Conservation (phyloP, 2,888 invertebrate species). For the Acrocyrtus sp. region DNA sequence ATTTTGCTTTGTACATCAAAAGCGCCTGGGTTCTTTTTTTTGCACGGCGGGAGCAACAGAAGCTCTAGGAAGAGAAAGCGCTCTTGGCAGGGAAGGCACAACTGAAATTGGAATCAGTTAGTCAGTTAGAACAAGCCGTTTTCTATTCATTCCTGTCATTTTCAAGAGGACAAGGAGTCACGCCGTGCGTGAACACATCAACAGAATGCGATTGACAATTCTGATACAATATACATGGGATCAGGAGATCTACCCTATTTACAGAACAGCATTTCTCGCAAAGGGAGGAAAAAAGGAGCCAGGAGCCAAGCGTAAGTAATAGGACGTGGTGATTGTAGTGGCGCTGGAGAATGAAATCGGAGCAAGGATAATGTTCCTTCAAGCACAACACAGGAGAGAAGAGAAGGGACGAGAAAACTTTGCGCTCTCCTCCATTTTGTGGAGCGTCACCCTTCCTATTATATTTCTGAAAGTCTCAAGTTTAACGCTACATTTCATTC, state of each 20-base stretch:
- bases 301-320: constrained; percentile 41
- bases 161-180: constrained; percentile 41
- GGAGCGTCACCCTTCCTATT: too few relatives aligned
- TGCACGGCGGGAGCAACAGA: too few relatives aligned
- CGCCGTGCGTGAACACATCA: constrained; percentile 35
- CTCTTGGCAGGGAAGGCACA: neutral
- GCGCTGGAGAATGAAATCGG: constrained; percentile 14
- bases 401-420: too few relatives aligned
- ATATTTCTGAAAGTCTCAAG: neutral
- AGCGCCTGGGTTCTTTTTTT: too few relatives aligned
- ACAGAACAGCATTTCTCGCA: too few relatives aligned
- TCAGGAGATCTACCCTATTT: constrained; percentile 33
- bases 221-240: constrained; percentile 11
- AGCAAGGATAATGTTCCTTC: constrained; percentile 7
- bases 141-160: neutral
- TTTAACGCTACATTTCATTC: constrained; percentile 28
- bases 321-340: constrained; percentile 22
- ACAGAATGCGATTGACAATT: constrained; percentile 42
- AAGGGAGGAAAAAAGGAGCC: constrained; percentile 21
- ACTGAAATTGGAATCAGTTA: neutral
- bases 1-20: too few relatives aligned
- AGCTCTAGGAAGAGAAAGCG: too few relatives aligned
- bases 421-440: too few relatives aligned
- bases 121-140: neutral
- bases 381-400: too few relatives aligned